Evolutionary conservation across 92 coral and sea anemone genomes (phyloP).

Genomic region (Anthopleura xanthogrammica): DNA sequence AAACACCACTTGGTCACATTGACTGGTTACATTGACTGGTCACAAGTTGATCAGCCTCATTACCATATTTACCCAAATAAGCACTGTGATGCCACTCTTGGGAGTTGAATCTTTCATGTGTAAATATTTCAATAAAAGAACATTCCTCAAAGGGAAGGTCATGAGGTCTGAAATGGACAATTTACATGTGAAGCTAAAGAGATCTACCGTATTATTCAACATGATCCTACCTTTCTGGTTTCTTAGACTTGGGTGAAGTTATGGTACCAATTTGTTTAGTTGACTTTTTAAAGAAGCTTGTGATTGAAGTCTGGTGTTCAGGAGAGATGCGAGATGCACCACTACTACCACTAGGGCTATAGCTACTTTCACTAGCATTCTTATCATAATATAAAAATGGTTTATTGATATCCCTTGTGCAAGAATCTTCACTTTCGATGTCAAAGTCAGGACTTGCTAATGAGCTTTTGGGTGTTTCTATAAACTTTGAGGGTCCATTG

Average conservation of each 20-base stretch:
- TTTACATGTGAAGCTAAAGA: too few species aligned
- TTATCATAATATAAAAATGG: constrained; percentile 4
- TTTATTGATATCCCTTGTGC: neutral
- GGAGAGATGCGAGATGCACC: constrained; percentile 60
- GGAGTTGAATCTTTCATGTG: too few species aligned
- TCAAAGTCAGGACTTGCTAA: neutral
- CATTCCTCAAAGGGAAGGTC: too few species aligned
- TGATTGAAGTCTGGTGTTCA: constrained; percentile 84
- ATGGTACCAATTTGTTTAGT: constrained; percentile 24
- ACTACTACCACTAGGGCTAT: constrained; percentile 32
- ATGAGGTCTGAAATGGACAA: too few species aligned
- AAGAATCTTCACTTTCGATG: neutral
- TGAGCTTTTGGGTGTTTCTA: constrained; percentile 20
- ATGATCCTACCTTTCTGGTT: constrained; percentile 31
- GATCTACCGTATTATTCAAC: too few species aligned
- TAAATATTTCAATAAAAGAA: too few species aligned
- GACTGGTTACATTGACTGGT: too few species aligned
- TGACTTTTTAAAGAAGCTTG: constrained; percentile 61
- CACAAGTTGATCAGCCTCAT: too few species aligned
- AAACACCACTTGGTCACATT: too few species aligned
- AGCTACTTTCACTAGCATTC: constrained; percentile 17
- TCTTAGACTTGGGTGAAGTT: constrained; percentile 1
- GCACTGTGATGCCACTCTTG: too few species aligned
- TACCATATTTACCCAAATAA: too few species aligned
- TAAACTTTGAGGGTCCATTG: constrained; percentile 9